Evolutionary conservation across 2,113 vertebrate species (phyloP).

Genomic region (Mugil cephalus): DNA sequence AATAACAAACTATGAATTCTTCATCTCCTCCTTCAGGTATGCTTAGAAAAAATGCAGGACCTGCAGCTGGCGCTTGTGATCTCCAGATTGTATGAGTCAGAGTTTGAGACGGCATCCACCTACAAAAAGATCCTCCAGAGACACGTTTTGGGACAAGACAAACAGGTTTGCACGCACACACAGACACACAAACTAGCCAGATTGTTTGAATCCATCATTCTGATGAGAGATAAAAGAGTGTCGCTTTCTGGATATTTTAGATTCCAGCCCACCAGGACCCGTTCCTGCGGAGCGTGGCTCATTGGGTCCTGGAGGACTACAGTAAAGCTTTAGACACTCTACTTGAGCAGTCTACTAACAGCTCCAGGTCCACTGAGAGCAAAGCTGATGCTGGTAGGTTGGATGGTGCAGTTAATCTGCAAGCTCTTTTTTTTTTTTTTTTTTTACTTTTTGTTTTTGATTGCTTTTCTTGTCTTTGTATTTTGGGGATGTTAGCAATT

Average conservation of each 20-base stretch:
- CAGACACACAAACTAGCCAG: not conserved
- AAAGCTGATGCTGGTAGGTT: slow-evolving; percentile 55
- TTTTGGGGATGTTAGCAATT: not conserved
- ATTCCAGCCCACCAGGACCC: slow-evolving; percentile 87
- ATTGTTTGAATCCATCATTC: not conserved
- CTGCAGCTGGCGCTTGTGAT: slow-evolving; percentile 95
- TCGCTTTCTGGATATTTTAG: slow-evolving; percentile 42
- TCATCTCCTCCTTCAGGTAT: slow-evolving; percentile 85
- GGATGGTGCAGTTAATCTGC: not conserved
- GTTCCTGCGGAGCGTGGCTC: slow-evolving; percentile 95
- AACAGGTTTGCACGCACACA: slow-evolving; percentile 62
- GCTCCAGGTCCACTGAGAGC: slow-evolving; percentile 24
- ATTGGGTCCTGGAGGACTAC: slow-evolving; percentile 97
- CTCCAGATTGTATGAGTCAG: slow-evolving; percentile 93
- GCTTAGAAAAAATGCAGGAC: slow-evolving; percentile 96
- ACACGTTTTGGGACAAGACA: slow-evolving; percentile 88
- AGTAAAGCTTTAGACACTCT: slow-evolving; percentile 92
- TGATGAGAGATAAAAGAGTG: not conserved
- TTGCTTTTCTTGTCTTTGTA: not conserved
- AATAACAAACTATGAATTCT: not conserved
- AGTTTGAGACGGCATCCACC: slow-evolving; percentile 92
- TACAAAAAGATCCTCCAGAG: slow-evolving; percentile 93
- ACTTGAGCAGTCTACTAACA: slow-evolving; percentile 83
- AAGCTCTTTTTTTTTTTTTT: not conserved
- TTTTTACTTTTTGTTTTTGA: not conserved